These are phyloP conservation scores for Drosophila prostipennis DNA, from an alignment of 2,888 invertebrate genomes.

Conservation along the genomic window DNA sequence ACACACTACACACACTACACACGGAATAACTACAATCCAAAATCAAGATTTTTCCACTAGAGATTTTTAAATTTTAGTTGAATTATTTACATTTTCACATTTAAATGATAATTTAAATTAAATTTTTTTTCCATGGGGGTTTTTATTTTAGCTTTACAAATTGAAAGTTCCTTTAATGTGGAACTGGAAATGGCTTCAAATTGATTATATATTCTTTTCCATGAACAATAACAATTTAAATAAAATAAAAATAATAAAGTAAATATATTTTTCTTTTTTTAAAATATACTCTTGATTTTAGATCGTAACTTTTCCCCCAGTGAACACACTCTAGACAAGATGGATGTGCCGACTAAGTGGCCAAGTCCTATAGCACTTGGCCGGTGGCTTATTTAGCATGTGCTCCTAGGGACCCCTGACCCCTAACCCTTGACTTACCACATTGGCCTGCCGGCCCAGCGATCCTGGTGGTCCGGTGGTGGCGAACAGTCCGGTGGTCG, in stretches of 20 bases:
- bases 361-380: constrained; percentile 27
- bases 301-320: constrained; percentile 8
- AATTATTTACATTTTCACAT: too few relatives aligned
- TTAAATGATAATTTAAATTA: too few relatives aligned
- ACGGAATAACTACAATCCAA: constrained; percentile 5
- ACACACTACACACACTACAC: constrained; percentile 8
- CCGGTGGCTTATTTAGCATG: constrained; percentile 19
- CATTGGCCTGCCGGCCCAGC: constrained; percentile 41
- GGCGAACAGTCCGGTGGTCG: constrained; percentile 21
- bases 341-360: constrained; percentile 37
- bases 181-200: too few relatives aligned
- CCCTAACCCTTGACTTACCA: constrained; percentile 42
- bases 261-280: too few relatives aligned
- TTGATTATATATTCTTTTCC: too few relatives aligned
- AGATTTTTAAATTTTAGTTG: too few relatives aligned
- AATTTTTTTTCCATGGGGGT: too few relatives aligned
- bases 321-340: constrained; percentile 27
- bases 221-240: too few relatives aligned
- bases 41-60: not conserved
- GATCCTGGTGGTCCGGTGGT: constrained; percentile 25
- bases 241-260: too few relatives aligned
- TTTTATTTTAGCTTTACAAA: too few relatives aligned
- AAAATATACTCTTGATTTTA: not conserved
- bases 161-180: too few relatives aligned
- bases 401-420: constrained; percentile 8